A percentile compares a stretch with the other conserved stretches of the same genome.
phyloP scores from a whole-genome alignment of 2,888 invertebrate genomes.

The Chrysotoxum bicinctum region DNA sequence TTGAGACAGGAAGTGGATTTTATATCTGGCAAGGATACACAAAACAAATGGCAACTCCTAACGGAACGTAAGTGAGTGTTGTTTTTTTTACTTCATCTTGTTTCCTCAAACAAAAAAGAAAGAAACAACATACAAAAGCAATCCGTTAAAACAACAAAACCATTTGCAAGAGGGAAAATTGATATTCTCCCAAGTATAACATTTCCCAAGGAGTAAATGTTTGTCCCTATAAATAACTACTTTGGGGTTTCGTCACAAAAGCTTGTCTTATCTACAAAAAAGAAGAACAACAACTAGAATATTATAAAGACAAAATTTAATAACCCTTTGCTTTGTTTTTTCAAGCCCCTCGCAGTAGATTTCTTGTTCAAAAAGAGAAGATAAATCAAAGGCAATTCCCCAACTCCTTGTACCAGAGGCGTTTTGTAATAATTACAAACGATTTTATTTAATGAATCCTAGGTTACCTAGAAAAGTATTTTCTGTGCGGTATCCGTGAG shows the following conservation, averaged over 20 bases:
- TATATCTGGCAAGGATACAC: background rate
- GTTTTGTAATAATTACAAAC: background rate
- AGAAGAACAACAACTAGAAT: background rate
- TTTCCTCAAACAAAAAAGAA: background rate
- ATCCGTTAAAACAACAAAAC: background rate
- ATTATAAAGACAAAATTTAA: background rate
- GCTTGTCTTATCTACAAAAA: background rate
- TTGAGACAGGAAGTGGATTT: slow-evolving; percentile 7
- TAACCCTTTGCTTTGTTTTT: background rate
- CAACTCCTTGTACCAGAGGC: background rate
- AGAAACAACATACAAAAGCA: background rate
- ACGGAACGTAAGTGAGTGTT: background rate
- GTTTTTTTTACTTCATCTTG: background rate
- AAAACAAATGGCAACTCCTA: background rate
- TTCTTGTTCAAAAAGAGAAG: background rate
- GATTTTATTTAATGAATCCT: background rate
- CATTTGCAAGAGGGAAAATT: slow-evolving; percentile 7
- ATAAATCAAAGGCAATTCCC: background rate
- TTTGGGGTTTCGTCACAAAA: background rate
- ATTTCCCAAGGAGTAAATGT: background rate
- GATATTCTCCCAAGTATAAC: background rate
- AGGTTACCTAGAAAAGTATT: background rate
- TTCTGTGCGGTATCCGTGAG: background rate
- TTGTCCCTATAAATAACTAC: slow-evolving; percentile 1
- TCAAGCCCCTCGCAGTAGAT: too few species aligned